Conservation (phyloP, 2,888 invertebrate species). For the Cephus rjabovi region DNA sequence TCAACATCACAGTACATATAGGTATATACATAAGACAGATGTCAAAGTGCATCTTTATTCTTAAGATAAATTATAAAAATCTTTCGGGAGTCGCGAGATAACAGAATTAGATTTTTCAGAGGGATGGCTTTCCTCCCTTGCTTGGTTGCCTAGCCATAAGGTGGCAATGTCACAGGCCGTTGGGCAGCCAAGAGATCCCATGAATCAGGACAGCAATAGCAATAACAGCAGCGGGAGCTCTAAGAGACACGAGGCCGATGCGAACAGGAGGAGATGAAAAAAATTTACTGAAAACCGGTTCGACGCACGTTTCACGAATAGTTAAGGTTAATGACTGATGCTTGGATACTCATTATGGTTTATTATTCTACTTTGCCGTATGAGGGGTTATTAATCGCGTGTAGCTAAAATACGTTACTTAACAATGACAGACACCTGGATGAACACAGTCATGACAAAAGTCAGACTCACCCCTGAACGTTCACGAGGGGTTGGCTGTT, state of each 20-base stretch:
- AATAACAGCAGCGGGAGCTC: constrained; percentile 21
- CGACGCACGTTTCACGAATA: constrained; percentile 38
- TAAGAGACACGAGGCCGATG: constrained; percentile 27
- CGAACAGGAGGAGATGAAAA: constrained; percentile 21
- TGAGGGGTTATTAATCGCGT: background rate
- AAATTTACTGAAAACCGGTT: constrained; percentile 43
- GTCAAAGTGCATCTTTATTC: background rate
- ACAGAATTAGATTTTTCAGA: constrained; percentile 3
- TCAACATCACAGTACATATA: background rate
- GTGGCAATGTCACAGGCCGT: constrained; percentile 62
- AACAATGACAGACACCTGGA: background rate
- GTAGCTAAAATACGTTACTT: background rate
- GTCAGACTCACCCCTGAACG: background rate
- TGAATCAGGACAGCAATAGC: constrained; percentile 52
- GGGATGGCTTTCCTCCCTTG: constrained; percentile 3
- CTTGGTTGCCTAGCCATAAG: constrained; percentile 45
- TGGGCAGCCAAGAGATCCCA: constrained; percentile 54
- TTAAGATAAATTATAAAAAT: background rate
- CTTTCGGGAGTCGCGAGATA: background rate
- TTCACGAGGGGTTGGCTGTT: background rate
- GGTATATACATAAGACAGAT: background rate
- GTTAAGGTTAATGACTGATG: constrained; percentile 25
- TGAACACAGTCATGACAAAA: background rate
- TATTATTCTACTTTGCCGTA: background rate
- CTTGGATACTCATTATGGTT: background rate